Evolutionary conservation across 2,888 invertebrate species (phyloP).

Genomic region (Camptogramma bilineatum): DNA sequence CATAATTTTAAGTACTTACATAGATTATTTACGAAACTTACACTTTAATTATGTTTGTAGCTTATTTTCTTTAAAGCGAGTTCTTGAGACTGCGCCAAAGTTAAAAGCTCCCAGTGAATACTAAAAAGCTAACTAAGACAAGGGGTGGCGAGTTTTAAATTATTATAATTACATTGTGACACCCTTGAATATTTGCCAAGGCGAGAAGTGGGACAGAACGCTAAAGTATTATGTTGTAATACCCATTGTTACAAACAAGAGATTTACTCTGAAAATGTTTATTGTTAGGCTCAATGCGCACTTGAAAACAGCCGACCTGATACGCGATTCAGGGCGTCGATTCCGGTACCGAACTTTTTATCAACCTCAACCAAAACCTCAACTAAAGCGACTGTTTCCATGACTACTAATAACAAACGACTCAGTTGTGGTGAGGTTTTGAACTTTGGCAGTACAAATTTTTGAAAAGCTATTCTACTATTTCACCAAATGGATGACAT

Average conservation of each 20-base stretch:
- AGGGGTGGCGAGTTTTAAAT: constrained; percentile 36
- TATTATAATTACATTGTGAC: constrained; percentile 39
- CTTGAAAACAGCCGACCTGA: neutral
- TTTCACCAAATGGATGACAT: no score
- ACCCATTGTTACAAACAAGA: constrained; percentile 19
- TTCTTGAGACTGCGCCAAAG: constrained; percentile 39
- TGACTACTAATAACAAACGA: no score
- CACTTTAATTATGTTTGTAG: constrained; percentile 28
- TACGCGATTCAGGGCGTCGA: no score
- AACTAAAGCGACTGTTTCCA: no score
- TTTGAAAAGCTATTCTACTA: no score
- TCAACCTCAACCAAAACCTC: no score
- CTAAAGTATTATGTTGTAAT: constrained; percentile 25
- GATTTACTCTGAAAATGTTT: constrained; percentile 1
- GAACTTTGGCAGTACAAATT: no score
- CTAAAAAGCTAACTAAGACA: constrained; percentile 35
- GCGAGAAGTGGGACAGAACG: constrained; percentile 21
- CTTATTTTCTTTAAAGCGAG: constrained; percentile 32
- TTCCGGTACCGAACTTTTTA: no score
- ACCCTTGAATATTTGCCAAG: constrained; percentile 37
- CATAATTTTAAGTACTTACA: neutral
- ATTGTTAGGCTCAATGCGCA: neutral
- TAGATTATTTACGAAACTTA: constrained; percentile 15
- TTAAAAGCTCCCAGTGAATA: constrained; percentile 37
- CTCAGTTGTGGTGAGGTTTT: no score